Evolutionary conservation across 53 echinoderm and acorn worm species (phyloP), one percentile per base, ranked within the genome.

Genomic region (Henricia sp.): DNA sequence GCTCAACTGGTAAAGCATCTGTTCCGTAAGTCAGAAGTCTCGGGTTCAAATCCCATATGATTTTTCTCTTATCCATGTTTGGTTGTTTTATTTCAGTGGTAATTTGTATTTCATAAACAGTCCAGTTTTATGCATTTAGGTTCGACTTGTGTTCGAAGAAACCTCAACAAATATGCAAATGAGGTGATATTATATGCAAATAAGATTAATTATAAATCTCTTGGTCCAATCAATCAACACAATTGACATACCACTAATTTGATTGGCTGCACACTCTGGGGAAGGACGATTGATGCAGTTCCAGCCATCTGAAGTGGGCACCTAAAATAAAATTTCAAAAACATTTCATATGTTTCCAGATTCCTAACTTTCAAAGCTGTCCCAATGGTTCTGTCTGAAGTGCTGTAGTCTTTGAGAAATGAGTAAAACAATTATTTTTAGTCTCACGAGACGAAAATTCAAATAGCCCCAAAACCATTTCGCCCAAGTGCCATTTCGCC

Each of bases 251-350:
- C 92, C 89, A 44, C 70, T 78, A 19, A 92, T 82, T 27, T 59
- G 55, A 21, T 68, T 52, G 38, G 60, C 68, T 37, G 27, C 39
- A 50, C 92, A 92, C 0, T 82, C 48, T 23, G 58, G 11, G 72
- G 86, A 72, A 26, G 73, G 63, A 53, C 92, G 89, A n/a, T 0
- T 17, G 4, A 92, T 92, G 72, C 92, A 92, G 21, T 92, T 77
- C 67, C 66, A 77, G 6, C 89, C 89, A 55, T 92, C 85, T 4
- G 41, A 36, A 6, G 92, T 92, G n/a, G 70, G 63, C 71, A 11
- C 43, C 3, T 20, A 70, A 13, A 42, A 11, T 12, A 16, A n/a
- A 70, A 25, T 10, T 14, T n/a, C 40, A 20, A 28, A 40, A 2
- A 24, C 8, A 11, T 20, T 38, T 25, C n/a, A 24, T 17, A 70